Evolutionary conservation across 2,797 vertebrate species (phyloP).

Genomic region (Distichodus sexfasciatus): DNA sequence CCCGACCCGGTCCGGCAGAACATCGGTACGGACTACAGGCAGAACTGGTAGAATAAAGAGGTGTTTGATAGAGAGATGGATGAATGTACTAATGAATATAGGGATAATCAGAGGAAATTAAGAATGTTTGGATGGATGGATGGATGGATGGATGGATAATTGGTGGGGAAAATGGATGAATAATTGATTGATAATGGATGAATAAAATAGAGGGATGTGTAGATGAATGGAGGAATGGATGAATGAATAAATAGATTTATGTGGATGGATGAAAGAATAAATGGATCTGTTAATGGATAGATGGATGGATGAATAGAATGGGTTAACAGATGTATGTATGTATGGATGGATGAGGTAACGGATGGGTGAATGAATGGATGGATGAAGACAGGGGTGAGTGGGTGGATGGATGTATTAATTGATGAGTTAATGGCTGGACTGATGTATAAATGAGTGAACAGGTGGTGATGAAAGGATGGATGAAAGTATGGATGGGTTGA

Average conservation of each 20-base stretch:
- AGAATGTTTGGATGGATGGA: neutral
- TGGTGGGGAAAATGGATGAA: too few species aligned
- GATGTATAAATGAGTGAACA: too few species aligned
- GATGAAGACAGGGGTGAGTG: too few species aligned
- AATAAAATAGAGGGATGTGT: neutral
- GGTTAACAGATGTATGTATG: too few species aligned
- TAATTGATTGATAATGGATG: too few species aligned
- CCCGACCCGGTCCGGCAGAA: conserved; percentile 74
- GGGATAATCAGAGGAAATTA: too few species aligned
- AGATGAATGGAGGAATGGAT: neutral
- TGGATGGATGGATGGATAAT: too few species aligned
- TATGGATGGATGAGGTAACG: too few species aligned
- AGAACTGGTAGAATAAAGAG: neutral
- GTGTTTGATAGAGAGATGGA: neutral
- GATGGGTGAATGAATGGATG: too few species aligned
- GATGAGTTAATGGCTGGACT: too few species aligned
- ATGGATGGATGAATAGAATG: neutral
- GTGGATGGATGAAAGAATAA: neutral
- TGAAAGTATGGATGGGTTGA: neutral
- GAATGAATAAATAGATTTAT: too few species aligned
- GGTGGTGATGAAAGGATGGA: neutral
- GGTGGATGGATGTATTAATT: too few species aligned
- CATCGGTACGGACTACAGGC: conserved; percentile 65
- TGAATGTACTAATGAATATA: neutral
- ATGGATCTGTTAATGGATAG: neutral